Percentiles rank a stretch among this genome's conserved stretches.
Evolutionary conservation across 2,113 vertebrate species (phyloP).

Genomic region (Pachypanchax playfairii): DNA sequence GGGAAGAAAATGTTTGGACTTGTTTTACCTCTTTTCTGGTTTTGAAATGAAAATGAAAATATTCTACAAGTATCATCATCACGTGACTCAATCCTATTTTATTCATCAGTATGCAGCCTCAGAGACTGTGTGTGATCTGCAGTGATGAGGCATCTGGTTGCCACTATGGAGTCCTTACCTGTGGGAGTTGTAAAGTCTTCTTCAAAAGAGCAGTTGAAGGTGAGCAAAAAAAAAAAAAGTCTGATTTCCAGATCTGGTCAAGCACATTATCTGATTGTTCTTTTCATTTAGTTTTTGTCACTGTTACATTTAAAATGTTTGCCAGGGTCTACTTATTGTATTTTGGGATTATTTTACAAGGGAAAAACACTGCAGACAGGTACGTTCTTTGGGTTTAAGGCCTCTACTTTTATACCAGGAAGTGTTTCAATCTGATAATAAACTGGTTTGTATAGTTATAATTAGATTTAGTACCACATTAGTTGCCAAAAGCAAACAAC

Average conservation of each 20-base stretch:
- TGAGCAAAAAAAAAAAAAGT: conserved; percentile 63
- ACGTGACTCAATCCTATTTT: no score
- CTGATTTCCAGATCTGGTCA: neutral
- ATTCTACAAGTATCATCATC: no score
- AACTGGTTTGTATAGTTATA: neutral
- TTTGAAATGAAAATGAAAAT: no score
- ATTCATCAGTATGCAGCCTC: conserved; percentile 84
- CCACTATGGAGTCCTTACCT: conserved; percentile 96
- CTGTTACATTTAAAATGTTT: neutral
- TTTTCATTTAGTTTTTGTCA: neutral
- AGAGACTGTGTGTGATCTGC: conserved; percentile 94
- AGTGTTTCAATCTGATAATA: neutral
- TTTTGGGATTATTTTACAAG: neutral
- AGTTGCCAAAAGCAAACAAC: no score
- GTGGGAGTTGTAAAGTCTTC: conserved; percentile 99
- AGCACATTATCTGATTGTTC: neutral
- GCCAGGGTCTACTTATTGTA: neutral
- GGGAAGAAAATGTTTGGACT: neutral
- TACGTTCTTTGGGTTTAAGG: no score
- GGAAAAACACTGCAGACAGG: neutral
- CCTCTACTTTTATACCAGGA: neutral
- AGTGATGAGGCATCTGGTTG: conserved; percentile 97
- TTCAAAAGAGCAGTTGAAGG: conserved; percentile 99
- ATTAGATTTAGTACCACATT: no score
- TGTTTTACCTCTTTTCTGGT: neutral